Evolutionary conservation across 2,113 vertebrate genomes (phyloP).

Genomic region (Neolamprologus longior): DNA sequence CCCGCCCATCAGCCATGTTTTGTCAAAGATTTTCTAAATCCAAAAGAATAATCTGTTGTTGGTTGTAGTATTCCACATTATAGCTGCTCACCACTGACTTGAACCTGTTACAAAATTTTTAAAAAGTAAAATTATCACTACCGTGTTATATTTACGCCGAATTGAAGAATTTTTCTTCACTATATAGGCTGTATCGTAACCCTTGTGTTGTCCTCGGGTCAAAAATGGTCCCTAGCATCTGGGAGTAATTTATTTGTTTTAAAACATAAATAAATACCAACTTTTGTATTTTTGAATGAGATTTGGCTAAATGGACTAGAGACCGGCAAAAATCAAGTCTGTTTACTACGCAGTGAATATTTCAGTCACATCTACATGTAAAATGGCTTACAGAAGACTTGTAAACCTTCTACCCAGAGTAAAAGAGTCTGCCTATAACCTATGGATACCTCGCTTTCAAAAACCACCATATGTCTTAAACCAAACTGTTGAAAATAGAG

Average conservation of each 20-base stretch:
- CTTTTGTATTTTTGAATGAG: neutral
- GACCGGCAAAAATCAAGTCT: neutral
- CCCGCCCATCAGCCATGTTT: neutral
- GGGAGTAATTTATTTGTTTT: neutral
- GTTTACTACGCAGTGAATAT: neutral
- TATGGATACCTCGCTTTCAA: neutral
- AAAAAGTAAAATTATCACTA: neutral
- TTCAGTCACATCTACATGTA: neutral
- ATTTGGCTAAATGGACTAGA: neutral
- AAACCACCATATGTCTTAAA: neutral
- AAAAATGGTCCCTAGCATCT: neutral
- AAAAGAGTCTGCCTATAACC: neutral
- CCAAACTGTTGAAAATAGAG: neutral
- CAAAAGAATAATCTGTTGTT: no score
- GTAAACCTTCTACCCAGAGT: neutral
- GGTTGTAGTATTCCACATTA: rapidly evolving
- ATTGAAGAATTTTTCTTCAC: rapidly evolving
- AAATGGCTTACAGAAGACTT: conserved; percentile 35
- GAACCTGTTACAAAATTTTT: rapidly evolving
- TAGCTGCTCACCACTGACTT: neutral
- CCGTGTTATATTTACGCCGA: neutral
- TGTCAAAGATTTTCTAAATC: neutral
- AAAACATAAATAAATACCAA: neutral
- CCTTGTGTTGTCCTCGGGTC: neutral
- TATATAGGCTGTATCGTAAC: neutral